phyloP scores from a whole-genome alignment of 2,888 invertebrate genomes.

The Lottia gigantea region DNA sequence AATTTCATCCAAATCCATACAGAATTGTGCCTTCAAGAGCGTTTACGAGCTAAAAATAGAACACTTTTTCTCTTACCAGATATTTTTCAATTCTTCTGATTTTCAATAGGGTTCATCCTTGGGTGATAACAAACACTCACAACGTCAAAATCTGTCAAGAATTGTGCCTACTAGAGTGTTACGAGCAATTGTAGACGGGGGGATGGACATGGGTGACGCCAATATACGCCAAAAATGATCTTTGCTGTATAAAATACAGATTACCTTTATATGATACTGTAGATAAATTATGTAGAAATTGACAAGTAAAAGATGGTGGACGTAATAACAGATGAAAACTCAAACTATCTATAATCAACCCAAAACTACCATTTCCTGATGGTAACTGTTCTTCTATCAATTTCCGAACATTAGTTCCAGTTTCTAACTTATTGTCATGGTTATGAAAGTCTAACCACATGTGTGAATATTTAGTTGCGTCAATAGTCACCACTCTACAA shows the following conservation, averaged over 20 bases:
- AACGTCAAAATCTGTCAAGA: too few relatives aligned
- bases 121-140: too few relatives aligned
- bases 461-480: neutral
- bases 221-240: too few relatives aligned
- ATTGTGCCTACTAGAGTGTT: too few relatives aligned
- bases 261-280: neutral
- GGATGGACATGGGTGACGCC: too few relatives aligned
- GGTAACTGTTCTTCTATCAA: neutral
- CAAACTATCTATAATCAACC: neutral
- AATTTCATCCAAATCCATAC: too few relatives aligned
- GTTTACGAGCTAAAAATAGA: too few relatives aligned
- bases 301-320: conserved; percentile 6
- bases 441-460: conserved; percentile 1
- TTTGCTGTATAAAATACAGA: neutral
- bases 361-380: neutral
- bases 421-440: neutral
- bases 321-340: conserved; percentile 5
- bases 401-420: neutral
- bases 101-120: too few relatives aligned
- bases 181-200: too few relatives aligned
- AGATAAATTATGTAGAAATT: conserved; percentile 4
- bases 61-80: too few relatives aligned
- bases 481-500: neutral
- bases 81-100: too few relatives aligned
- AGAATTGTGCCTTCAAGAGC: too few relatives aligned